Evolutionary conservation across 1,140 invertebrate genomes (phyloP).

Genomic region (Pseudobourletiella spinata): DNA sequence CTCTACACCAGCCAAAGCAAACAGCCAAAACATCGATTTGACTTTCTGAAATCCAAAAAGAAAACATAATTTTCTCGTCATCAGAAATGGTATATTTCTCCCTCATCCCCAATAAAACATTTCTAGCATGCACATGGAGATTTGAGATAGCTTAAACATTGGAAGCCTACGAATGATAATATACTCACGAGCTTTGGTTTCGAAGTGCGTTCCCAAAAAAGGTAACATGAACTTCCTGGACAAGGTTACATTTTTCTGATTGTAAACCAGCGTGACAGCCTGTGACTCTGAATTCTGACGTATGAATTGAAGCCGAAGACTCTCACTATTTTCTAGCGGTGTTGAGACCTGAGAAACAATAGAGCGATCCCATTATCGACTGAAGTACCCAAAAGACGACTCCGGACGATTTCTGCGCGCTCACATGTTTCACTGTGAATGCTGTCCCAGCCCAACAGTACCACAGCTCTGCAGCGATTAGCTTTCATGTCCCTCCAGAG

Average conservation of each 20-base stretch:
- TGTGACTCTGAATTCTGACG: constrained; percentile 21
- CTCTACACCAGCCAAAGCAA: constrained; percentile 30
- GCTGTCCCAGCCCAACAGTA: constrained; percentile 31
- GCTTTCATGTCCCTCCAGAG: constrained; percentile 20
- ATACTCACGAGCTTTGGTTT: constrained; percentile 33
- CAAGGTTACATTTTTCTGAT: constrained; percentile 21
- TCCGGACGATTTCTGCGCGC: too few relatives aligned
- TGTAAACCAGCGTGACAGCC: constrained; percentile 23
- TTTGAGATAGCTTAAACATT: too few relatives aligned
- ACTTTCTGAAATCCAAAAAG: constrained; percentile 23
- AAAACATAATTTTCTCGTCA: too few relatives aligned
- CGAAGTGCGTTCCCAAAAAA: constrained; percentile 34
- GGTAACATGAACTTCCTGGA: constrained; percentile 35
- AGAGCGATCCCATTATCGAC: too few relatives aligned
- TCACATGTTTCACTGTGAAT: too few relatives aligned
- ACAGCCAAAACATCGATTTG: constrained; percentile 32
- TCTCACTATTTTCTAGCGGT: constrained; percentile 23
- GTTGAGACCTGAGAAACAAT: constrained; percentile 33
- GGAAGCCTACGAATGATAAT: too few relatives aligned
- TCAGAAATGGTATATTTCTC: too few relatives aligned
- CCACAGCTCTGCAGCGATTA: constrained; percentile 28
- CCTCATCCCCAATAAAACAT: too few relatives aligned
- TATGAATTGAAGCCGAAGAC: constrained; percentile 25
- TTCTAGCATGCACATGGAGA: too few relatives aligned
- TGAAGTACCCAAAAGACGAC: too few relatives aligned